Base-by-base conservation (phyloP, 2,113 vertebrate species). In the Aplodontia rufa region DNA sequence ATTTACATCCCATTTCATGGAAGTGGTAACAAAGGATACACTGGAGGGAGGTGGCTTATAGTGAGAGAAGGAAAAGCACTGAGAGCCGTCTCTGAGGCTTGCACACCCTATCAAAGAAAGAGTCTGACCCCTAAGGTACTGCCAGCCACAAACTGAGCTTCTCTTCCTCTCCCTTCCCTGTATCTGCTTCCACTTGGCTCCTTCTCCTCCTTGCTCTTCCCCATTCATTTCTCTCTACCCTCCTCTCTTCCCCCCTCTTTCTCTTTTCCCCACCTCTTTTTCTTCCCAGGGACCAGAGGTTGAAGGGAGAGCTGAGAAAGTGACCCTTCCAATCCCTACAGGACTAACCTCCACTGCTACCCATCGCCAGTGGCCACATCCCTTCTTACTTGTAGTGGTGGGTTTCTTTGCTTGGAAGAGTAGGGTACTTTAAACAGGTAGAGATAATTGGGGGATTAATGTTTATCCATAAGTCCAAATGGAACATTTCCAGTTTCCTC, bases 241-340 rank as follows among this genome's bases (percentile, higher is more conserved):
- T 76, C 20, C 22, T 68, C 40, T 37, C 37, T 64, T 14, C 37
- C n/a, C 51, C 30, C 17, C 66, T 60, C 26, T 66, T 12, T 72
- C 22, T 75, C 32, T 32, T 32, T 79, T 68, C 69, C 47, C 68
- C 51, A 71, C 83, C 58, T 83, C 62, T 93, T 85, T 92, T 68
- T 89, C 71, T 71, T 86, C 97, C 95, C 87, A 96, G 87, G 91
- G 90, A 95, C 94, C 92, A 76, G 91, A 96, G 94, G 83, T 76
- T 95, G 90, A 91, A 97, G 94, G 94, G 94, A 97, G 96, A 96
- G 93, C 91, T 35, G n/a, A 90, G 87, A 96, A 90, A 90, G 84
- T 80, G 82, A 89, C 90, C 83, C 91, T 93, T 80, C 58, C 79
- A 79, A 74, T 62, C 82, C 76, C 91, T 76, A 64, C 91, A 92